Percentiles rank a stretch among this genome's conserved stretches.
Evolutionary conservation across 2,113 vertebrate genomes (phyloP).

Genomic region (Gymnobelideus leadbeateri): DNA sequence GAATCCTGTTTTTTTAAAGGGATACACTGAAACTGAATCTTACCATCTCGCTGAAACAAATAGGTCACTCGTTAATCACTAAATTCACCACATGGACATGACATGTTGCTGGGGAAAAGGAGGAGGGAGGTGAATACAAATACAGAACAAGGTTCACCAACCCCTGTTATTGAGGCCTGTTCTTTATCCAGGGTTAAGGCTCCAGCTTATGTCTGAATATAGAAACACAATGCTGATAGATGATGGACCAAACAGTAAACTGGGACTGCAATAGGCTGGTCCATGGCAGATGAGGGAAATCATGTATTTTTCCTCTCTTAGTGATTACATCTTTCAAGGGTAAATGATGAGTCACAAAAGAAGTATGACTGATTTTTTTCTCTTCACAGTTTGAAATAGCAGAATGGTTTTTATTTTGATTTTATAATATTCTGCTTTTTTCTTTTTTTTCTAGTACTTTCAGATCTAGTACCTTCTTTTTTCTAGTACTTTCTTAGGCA

Average conservation of each 20-base stretch:
- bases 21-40: background rate
- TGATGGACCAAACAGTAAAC: background rate
- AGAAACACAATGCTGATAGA: background rate
- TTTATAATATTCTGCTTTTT: background rate
- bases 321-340: background rate
- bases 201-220: background rate
- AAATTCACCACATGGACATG: background rate
- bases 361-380: background rate
- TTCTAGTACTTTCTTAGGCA: too few relatives aligned
- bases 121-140: background rate
- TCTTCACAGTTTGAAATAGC: background rate
- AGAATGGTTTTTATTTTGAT: background rate
- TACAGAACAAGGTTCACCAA: slow-evolving; percentile 18
- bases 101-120: background rate
- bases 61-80: background rate
- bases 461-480: too few relatives aligned
- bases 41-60: background rate
- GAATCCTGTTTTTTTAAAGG: background rate
- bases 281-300: background rate
- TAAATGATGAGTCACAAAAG: background rate
- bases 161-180: background rate
- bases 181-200: slow-evolving; percentile 17
- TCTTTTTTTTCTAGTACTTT: background rate
- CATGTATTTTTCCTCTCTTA: background rate
- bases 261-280: background rate